Evolutionary conservation across 2,113 vertebrate genomes (phyloP), one percentile per base, ranked within the genome.

Genomic region (Parus major): DNA sequence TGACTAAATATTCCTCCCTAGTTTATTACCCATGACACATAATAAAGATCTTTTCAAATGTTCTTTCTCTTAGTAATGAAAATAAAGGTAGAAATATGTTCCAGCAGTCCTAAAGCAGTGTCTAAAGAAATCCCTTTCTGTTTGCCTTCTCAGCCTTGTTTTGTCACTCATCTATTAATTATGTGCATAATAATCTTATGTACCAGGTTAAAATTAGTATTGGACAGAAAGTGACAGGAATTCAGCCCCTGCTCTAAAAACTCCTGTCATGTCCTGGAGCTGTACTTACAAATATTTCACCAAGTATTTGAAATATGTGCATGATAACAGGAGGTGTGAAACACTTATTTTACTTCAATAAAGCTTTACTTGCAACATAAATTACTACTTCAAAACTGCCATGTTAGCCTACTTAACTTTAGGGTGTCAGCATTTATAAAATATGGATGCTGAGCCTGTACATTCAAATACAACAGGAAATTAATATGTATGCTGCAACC

Each of bases 381-480:
- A 94, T 93, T 80, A 55, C 78, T 90, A 77, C 53, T 91, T 80
- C 50, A 72, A 50, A 95, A 77, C n/a, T 91, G 71, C 61, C 55
- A 47, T 21, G 29, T 47, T 90, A 92, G 59, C 59, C 75, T 88
- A 82, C 63, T 92, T 72, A 91, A 89, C 57, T 91, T 94, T 41
- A 85, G 79, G 79, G 33, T 15, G 3, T 66, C 79, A 86, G 84
- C 55, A 77, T 64, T 52, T 81, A 75, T 49, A 71, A 96, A 88
- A 92, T 60, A 78, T 4, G 14, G 84, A 94, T 78, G 71, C 68
- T 86, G 47, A 93, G 68, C 64, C 64, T 81, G 71, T 88, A 93
- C 60, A 68, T 69, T 93, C 55, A 87, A 95, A 94, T 52, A 93
- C 86, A 95, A 50, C 33, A 86, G 75, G 88, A 88, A 94, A 95